phyloP scores from a whole-genome alignment of 2,797 vertebrate species.

The Ataeniobius toweri region DNA sequence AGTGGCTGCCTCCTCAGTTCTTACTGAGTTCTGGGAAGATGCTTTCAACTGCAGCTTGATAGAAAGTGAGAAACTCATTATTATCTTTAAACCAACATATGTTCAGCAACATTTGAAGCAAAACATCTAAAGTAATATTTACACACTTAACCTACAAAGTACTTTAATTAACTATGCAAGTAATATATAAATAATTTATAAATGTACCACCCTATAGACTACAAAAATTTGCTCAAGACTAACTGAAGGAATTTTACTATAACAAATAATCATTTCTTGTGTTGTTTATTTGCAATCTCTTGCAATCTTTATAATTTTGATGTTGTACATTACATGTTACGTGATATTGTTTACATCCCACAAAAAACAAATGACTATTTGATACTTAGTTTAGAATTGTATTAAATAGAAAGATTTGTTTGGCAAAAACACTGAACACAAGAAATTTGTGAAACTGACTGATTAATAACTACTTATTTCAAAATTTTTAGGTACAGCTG shows the following conservation, averaged over 20 bases:
- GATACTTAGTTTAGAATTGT: constrained; percentile 68
- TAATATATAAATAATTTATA: neutral
- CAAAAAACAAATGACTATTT: constrained; percentile 1
- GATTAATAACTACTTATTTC: neutral
- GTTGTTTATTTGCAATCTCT: neutral
- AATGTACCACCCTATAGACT: neutral
- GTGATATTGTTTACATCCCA: no score
- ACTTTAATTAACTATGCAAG: neutral
- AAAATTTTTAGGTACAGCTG: constrained; percentile 24
- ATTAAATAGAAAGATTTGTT: constrained; percentile 13
- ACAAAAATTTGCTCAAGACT: neutral
- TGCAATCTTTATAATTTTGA: neutral
- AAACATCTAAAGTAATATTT: neutral
- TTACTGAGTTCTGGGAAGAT: constrained; percentile 75
- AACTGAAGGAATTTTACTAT: neutral
- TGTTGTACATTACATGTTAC: neutral
- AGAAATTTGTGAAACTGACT: neutral
- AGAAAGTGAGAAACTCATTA: constrained; percentile 31
- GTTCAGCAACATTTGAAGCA: neutral
- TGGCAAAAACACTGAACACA: neutral
- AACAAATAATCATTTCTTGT: neutral
- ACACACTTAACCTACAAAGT: neutral
- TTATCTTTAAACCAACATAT: neutral
- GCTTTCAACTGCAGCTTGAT: constrained; percentile 71
- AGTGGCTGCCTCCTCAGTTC: constrained; percentile 46